Evolutionary conservation across 2,113 vertebrate species (phyloP), one percentile per base, ranked within the genome.

Genomic region (Picathartes gymnocephalus): DNA sequence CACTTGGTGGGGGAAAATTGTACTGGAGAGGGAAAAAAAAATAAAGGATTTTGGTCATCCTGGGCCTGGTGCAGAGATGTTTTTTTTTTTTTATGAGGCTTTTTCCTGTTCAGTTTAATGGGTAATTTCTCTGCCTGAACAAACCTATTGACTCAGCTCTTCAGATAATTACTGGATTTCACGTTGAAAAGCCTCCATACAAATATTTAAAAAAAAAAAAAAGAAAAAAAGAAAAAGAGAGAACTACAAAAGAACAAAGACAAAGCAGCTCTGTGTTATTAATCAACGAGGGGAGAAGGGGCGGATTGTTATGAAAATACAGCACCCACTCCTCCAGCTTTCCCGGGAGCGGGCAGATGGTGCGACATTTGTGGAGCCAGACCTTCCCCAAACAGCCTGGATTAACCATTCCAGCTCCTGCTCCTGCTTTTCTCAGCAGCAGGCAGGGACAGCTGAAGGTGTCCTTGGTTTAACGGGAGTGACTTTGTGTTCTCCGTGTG

Each of bases 271-370:
- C 68, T 24, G 7, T 88, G 88, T 96, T 96, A 95, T 97, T 94
- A 96, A 94, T 94, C 85, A 80, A 73, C 13, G 94, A 71, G 90
- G 94, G 85, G 50, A 92, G 92, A 88, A 92, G 92, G 92, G 94
- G 94, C 56, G 87, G 78, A 86, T 93, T 95, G 94, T 95, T 94
- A 77, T 88, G 93, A 94, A 95, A 97, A 96, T 83, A 95, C 81
- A 82, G 93, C 95, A 77, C 93, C 93, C 95, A 95, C 94, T 97
- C 78, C 74, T 91, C 74, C 85, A 70, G 94, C 87, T 73, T 42
- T 30, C 81, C 42, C 23, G 4, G 4, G 84, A 90, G 85, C 85
- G 39, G 39, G 62, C 95, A 97, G 94, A 96, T 95, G 95, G 95
- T 58, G 20, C 22, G 73, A 64, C 94, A 95, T 94, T 95, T 96